Percentiles rank a stretch among this genome's conserved stretches.
phyloP scores from a whole-genome alignment of 2,888 invertebrate genomes.

The Matsumyia berberina region DNA sequence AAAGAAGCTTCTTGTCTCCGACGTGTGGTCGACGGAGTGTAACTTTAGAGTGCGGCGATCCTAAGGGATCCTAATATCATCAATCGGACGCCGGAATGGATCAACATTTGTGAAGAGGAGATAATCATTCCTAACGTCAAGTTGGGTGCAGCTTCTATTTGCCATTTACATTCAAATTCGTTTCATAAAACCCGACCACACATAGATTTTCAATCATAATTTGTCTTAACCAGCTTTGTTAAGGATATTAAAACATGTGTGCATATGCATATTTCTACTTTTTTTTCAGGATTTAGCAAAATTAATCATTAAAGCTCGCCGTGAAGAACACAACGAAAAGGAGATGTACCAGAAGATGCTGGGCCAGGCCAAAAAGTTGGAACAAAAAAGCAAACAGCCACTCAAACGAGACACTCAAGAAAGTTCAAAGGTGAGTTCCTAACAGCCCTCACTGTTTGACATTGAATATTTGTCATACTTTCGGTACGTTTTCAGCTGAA shows the following conservation, averaged over 20 bases:
- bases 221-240: too few species aligned
- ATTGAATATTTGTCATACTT: neutral
- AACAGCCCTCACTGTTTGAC: neutral
- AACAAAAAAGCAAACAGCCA: slow-evolving; percentile 81
- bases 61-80: too few species aligned
- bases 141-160: too few species aligned
- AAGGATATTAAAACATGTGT: neutral
- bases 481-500: slow-evolving; percentile 80
- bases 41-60: too few species aligned
- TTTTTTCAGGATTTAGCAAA: slow-evolving; percentile 85
- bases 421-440: slow-evolving; percentile 81
- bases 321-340: slow-evolving; percentile 87
- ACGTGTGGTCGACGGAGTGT: too few species aligned
- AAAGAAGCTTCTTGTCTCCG: too few species aligned
- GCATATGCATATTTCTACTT: neutral
- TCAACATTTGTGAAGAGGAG: too few species aligned
- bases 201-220: neutral
- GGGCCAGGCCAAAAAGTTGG: slow-evolving; percentile 85
- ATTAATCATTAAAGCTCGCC: slow-evolving; percentile 86
- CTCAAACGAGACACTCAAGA: slow-evolving; percentile 81
- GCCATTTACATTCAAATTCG: too few species aligned
- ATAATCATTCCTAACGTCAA: too few species aligned
- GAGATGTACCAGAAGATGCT: slow-evolving; percentile 89
- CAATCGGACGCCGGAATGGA: too few species aligned
- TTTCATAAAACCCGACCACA: too few species aligned